Percentiles rank a stretch among this genome's conserved stretches.
phyloP scores from a whole-genome alignment of 2,113 vertebrate genomes.

The Tragelaphus imberbis region DNA sequence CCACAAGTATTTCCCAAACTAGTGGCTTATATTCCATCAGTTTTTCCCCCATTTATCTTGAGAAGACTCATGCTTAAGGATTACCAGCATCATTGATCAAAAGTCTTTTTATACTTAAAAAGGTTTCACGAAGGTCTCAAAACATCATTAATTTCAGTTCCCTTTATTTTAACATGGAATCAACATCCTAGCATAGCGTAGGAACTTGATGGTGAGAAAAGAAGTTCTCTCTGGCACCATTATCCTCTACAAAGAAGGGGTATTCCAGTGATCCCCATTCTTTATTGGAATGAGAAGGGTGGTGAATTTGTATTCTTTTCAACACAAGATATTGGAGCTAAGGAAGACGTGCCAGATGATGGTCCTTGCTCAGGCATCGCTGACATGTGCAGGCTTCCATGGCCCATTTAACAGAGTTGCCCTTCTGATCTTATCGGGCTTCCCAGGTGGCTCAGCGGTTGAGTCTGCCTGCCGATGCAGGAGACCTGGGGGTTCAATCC shows the following conservation, averaged over 20 bases:
- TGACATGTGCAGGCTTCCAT: too few species aligned
- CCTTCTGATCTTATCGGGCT: neutral
- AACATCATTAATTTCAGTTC: conserved; percentile 6
- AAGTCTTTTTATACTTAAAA: neutral
- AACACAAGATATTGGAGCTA: neutral
- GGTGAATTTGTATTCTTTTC: neutral
- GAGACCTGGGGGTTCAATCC: neutral
- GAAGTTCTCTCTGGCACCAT: neutral
- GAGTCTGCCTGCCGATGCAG: neutral
- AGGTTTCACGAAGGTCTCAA: neutral
- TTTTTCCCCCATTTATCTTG: neutral
- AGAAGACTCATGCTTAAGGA: neutral
- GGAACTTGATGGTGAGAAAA: neutral
- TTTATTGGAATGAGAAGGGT: neutral
- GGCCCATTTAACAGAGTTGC: neutral
- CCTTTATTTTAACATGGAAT: neutral
- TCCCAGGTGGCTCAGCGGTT: neutral
- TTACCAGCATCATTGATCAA: neutral
- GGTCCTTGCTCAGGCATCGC: neutral
- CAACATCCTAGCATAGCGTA: neutral
- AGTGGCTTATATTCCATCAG: neutral
- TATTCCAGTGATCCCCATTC: too few species aligned
- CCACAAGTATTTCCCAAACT: neutral
- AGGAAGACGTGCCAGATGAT: neutral
- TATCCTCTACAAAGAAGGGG: neutral